Conservation (phyloP, 2,113 vertebrate species). For the Pagrus major region DNA sequence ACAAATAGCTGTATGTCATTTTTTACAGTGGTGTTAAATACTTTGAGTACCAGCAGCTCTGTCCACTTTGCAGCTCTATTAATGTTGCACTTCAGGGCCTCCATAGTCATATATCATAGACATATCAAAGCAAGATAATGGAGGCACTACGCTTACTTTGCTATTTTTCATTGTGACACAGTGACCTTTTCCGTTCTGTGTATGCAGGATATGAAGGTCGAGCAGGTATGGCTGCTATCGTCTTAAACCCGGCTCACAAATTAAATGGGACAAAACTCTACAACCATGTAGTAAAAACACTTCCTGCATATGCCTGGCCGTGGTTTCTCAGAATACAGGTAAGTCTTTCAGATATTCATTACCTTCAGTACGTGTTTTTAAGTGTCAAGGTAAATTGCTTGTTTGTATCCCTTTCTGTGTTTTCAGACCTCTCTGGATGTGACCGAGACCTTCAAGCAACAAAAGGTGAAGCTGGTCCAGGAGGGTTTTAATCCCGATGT, state of each 20-base stretch:
- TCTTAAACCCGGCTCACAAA: conserved; percentile 75
- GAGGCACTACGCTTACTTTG: neutral
- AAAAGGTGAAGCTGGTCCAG: conserved; percentile 84
- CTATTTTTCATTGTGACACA: neutral
- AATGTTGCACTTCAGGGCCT: neutral
- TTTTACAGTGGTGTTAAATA: neutral
- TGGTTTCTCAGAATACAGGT: conserved; percentile 81
- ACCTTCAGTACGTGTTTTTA: neutral
- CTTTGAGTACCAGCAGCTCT: neutral
- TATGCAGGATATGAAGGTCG: conserved; percentile 89
- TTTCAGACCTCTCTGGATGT: conserved; percentile 83
- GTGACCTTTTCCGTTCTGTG: conserved; percentile 10
- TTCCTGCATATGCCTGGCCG: conserved; percentile 84
- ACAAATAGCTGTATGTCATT: too few relatives aligned
- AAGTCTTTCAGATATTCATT: neutral
- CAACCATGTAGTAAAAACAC: conserved; percentile 75
- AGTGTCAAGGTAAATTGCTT: neutral
- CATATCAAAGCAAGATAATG: neutral
- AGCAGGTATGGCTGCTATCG: conserved; percentile 89
- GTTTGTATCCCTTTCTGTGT: neutral
- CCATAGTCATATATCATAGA: neutral
- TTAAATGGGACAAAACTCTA: conserved; percentile 82
- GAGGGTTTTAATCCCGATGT: conserved; percentile 83
- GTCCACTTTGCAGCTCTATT: neutral
- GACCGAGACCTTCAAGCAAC: conserved; percentile 91